Evolutionary conservation across 2,113 vertebrate genomes (phyloP).

Genomic region (Eubucco bourcierii): DNA sequence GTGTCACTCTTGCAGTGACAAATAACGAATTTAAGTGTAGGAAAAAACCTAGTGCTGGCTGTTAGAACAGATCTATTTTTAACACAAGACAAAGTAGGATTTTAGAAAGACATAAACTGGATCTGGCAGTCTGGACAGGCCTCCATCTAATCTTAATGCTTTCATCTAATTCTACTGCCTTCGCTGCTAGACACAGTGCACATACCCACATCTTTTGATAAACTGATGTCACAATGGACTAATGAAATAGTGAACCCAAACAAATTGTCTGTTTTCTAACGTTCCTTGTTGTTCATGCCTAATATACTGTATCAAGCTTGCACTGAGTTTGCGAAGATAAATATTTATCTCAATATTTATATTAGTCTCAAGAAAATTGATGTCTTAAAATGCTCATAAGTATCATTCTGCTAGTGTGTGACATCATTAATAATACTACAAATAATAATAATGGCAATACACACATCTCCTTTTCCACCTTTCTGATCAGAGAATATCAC

Average conservation of each 20-base stretch:
- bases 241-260: not conserved
- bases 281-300: not conserved
- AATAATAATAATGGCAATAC: not conserved
- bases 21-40: not conserved
- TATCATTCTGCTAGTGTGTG: not conserved
- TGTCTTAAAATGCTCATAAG: not conserved
- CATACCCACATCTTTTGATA: not conserved
- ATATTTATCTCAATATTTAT: not conserved
- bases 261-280: not conserved
- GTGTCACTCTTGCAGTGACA: rapidly evolving
- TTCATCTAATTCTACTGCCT: not conserved
- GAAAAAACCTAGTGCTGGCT: not conserved
- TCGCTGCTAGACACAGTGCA: not conserved
- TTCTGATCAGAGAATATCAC: not conserved
- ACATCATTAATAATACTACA: not conserved
- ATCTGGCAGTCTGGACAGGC: not conserved
- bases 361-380: not conserved
- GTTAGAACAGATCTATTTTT: not conserved
- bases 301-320: not conserved
- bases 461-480: not conserved
- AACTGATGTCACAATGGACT: not conserved
- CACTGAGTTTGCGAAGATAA: not conserved
- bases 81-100: not conserved
- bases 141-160: not conserved
- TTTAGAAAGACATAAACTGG: not conserved